Conservation (phyloP, 2,797 vertebrate genomes). For the Pantherophis vulpinus region DNA sequence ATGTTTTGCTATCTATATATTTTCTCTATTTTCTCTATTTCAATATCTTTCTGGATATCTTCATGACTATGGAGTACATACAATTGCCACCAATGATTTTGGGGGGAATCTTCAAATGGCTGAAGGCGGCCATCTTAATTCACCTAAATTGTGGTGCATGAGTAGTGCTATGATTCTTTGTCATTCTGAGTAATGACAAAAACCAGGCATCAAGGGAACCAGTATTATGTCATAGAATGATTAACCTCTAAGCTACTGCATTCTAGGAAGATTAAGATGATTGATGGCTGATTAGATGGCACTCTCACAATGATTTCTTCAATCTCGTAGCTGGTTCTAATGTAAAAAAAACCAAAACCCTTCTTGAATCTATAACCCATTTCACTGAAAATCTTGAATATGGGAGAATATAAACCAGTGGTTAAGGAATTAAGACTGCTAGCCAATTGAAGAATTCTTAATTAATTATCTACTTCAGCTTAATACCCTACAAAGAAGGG, state of each 20-base stretch:
- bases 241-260: neutral
- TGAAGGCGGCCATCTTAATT: neutral
- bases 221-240: neutral
- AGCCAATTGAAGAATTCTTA: neutral
- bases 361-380: neutral
- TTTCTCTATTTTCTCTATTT: neutral
- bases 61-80: neutral
- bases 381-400: neutral
- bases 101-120: neutral
- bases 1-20: neutral
- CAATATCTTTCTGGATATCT: neutral
- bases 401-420: constrained; percentile 1
- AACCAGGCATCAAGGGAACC: neutral
- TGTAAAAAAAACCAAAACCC: neutral
- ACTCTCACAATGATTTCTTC: neutral
- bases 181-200: neutral
- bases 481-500: neutral
- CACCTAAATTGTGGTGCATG: neutral
- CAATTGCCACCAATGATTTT: neutral
- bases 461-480: neutral
- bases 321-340: neutral
- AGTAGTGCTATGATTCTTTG: neutral
- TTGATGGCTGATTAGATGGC: neutral
- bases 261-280: neutral
- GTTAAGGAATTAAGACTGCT: neutral